Evolutionary conservation across 1,140 invertebrate species (phyloP), one percentile per base, ranked within the genome.

Genomic region (Drosophila sulfurigaster): DNA sequence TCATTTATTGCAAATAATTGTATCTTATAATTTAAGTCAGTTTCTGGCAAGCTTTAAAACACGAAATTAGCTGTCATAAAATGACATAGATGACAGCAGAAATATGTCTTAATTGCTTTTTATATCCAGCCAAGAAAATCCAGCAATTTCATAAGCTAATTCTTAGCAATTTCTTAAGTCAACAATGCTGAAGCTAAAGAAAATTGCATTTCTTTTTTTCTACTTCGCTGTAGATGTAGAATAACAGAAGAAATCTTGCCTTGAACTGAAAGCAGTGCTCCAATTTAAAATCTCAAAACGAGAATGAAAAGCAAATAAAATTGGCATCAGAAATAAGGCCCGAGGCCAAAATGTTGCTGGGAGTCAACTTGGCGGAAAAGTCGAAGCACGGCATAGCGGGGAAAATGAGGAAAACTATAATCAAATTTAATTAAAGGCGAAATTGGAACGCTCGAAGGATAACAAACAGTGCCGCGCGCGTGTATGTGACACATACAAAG

Each of bases 391-490:
- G 41, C 59, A 78, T 63, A 60, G 68, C 57, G 63, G 65, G 68
- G 35, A 54, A 71, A 81, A 80, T 70, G 79, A 66, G 79, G 59
- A 89, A 89, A 89, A 82, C 85, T 81, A 89, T 89, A 89, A 88
- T 88, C 81, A 83, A 82, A 88, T 89, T 88, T 88, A 88, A 88
- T 88, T 88, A 88, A 88, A 89, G 78, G 77, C 78, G 78, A 89
- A 88, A 88, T 88, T 89, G 81, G 85, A 83, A 66, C 85, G 75
- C 78, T 81, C 45, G 59, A 75, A 79, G 38, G 54, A 46, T 67
- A 64, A 52, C 62, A 64, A 64, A 64, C 48, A 71, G 62, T 46
- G 48, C 20, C 41, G 58, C 11, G 62, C 49, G 48, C 20, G 35
- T 64, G 62, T 64, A 64, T 64, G 49, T 52, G 62, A 64, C 62